Conservation (phyloP, 2,113 vertebrate species). For the Neopipo cinnamomea region DNA sequence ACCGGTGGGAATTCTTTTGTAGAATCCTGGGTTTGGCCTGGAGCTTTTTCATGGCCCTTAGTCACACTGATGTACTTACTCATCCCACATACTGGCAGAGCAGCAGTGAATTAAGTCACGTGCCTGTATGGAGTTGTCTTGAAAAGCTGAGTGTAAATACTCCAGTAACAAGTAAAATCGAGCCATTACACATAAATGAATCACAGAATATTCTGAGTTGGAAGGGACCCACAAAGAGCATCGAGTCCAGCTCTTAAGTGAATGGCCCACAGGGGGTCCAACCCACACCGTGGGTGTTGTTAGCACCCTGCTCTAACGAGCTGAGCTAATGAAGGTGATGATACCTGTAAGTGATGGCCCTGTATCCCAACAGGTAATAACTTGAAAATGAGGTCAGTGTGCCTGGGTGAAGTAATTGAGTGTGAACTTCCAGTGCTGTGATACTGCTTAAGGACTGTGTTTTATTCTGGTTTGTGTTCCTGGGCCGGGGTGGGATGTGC, state of each 20-base stretch:
- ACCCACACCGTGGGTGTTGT: neutral
- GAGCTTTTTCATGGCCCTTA: neutral
- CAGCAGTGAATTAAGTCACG: accelerated
- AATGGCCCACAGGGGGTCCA: too few species aligned
- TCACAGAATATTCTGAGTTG: neutral
- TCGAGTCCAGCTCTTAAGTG: neutral
- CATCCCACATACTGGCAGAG: neutral
- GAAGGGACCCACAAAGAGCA: neutral
- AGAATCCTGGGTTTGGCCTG: neutral
- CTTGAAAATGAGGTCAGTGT: neutral
- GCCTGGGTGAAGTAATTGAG: neutral
- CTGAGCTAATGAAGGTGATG: neutral
- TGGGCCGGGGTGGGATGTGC: neutral
- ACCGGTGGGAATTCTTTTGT: neutral
- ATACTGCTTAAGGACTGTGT: neutral
- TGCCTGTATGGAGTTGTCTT: neutral
- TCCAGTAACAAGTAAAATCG: neutral
- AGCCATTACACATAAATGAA: neutral
- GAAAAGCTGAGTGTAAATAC: neutral
- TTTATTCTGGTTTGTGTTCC: neutral
- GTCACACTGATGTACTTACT: neutral
- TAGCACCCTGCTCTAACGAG: neutral
- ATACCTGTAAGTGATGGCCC: neutral
- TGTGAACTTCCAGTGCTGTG: neutral
- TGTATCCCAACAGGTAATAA: neutral